Conservation (phyloP, 2,797 vertebrate species). For the Microctenopoma lineatum region DNA sequence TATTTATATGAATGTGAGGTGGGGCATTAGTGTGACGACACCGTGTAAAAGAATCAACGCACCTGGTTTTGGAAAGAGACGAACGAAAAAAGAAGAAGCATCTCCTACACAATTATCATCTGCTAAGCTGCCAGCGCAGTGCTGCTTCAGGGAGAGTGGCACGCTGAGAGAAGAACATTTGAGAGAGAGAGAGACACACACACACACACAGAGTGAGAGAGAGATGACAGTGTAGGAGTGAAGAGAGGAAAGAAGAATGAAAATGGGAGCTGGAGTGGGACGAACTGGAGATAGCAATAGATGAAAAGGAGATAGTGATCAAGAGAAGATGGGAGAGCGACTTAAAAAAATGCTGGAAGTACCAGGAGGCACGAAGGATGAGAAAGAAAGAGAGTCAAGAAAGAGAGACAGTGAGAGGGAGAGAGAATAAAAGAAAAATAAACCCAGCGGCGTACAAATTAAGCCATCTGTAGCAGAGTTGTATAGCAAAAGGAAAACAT, state of each 20-base stretch:
- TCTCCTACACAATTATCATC: slow-evolving; percentile 62
- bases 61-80: slow-evolving; percentile 17
- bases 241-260: slow-evolving; percentile 39
- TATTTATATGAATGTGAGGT: slow-evolving; percentile 3
- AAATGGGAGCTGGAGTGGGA: slow-evolving; percentile 40
- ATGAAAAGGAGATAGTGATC: slow-evolving; percentile 57
- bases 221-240: slow-evolving; percentile 12
- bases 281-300: slow-evolving; percentile 47
- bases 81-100: slow-evolving; percentile 55
- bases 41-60: not conserved
- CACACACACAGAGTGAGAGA: not conserved
- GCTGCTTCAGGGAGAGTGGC: slow-evolving; percentile 55
- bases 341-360: slow-evolving; percentile 33
- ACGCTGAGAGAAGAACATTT: slow-evolving; percentile 35
- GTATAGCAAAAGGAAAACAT: not conserved
- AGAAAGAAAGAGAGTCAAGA: slow-evolving; percentile 23
- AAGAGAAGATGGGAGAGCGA: slow-evolving; percentile 50
- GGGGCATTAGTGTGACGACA: not conserved
- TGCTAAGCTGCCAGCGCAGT: slow-evolving; percentile 53
- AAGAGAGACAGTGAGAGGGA: slow-evolving; percentile 36
- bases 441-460: slow-evolving; percentile 61
- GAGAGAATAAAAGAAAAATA: not conserved
- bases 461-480: slow-evolving; percentile 53
- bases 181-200: not conserved
- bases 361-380: slow-evolving; percentile 36